Evolutionary conservation across 2,888 invertebrate species (phyloP).

Genomic region (Aleiodes leptofemur): DNA sequence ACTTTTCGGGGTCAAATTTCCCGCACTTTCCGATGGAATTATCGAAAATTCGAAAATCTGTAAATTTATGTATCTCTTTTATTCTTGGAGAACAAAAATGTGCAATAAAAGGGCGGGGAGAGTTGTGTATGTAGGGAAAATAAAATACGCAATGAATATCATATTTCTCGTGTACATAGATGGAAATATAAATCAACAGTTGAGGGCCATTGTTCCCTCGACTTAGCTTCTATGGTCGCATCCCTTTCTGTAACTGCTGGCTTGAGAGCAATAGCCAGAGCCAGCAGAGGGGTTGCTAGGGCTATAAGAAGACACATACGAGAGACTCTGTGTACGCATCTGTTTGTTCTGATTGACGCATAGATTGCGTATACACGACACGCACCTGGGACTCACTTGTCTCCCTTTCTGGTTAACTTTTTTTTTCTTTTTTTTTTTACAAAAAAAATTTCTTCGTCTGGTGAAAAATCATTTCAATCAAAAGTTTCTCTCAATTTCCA

Average conservation of each 20-base stretch:
- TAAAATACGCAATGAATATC: background rate
- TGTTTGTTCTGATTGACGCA: slow-evolving; percentile 71
- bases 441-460: background rate
- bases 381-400: slow-evolving; percentile 65
- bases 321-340: slow-evolving; percentile 62
- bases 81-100: no score
- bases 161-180: slow-evolving; percentile 5
- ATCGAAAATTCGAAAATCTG: no score
- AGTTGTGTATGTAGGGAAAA: no score
- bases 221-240: background rate
- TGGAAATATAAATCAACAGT: slow-evolving; percentile 20
- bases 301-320: slow-evolving; percentile 53
- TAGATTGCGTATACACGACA: slow-evolving; percentile 67
- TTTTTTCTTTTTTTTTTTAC: background rate
- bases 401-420: slow-evolving; percentile 49
- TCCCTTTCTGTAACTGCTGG: background rate
- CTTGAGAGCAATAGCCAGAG: slow-evolving; percentile 11
- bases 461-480: background rate
- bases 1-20: no score
- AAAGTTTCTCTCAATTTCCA: no score
- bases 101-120: no score
- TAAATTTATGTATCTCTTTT: no score
- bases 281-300: slow-evolving; percentile 24
- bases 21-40: no score
- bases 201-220: slow-evolving; percentile 25